A percentile compares a stretch with the other conserved stretches of the same genome.
Conservation (phyloP, 2,113 vertebrate genomes). For the Phylloscopus trochilus region DNA sequence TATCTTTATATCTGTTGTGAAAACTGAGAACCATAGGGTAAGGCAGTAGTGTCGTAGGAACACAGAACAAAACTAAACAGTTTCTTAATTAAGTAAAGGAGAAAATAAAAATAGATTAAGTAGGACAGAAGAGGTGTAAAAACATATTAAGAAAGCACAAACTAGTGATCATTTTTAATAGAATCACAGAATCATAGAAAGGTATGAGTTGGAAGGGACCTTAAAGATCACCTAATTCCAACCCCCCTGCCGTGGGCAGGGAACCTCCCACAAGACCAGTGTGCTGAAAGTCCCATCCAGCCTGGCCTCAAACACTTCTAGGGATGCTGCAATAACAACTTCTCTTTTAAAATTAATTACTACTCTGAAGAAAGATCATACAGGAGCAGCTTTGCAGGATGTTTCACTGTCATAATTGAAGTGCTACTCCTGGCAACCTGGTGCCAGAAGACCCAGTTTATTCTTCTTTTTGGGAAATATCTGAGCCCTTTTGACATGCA, state of each 20-base stretch:
- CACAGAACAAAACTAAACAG: not conserved
- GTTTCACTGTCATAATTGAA: not conserved
- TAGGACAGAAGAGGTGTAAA: not conserved
- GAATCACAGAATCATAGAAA: not conserved
- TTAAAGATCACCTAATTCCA: not conserved
- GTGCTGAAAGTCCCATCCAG: not conserved
- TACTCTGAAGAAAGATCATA: not conserved
- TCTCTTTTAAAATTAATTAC: not conserved
- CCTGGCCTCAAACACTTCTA: not conserved
- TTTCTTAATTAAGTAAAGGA: not conserved
- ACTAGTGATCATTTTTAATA: not conserved
- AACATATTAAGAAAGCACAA: not conserved
- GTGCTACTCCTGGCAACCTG: not conserved
- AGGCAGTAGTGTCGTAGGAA: not conserved
- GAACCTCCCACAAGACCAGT: too few species aligned
- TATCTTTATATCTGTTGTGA: not conserved
- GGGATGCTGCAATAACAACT: not conserved
- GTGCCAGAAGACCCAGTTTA: not conserved
- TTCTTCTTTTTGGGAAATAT: not conserved
- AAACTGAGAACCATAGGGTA: not conserved
- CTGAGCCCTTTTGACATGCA: not conserved
- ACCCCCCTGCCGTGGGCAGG: not conserved
- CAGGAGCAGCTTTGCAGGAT: not conserved
- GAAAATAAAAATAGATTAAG: not conserved
- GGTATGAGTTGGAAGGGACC: not conserved